These are phyloP conservation scores for Myrmecobius fasciatus DNA, from an alignment of 2,113 vertebrate genomes.

Conservation along the genomic window DNA sequence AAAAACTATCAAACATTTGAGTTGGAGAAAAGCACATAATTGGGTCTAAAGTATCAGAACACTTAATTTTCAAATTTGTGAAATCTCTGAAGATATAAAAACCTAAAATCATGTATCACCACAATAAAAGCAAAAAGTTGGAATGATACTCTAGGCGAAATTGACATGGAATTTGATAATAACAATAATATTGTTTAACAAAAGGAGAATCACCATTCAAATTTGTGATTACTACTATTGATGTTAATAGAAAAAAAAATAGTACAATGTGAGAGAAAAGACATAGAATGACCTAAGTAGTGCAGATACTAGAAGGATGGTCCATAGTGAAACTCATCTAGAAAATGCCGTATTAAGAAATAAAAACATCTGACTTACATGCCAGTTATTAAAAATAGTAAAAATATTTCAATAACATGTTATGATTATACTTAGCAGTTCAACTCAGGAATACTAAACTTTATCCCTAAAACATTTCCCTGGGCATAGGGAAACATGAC, in stretches of 20 bases:
- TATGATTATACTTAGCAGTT: not conserved
- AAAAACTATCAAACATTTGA: not conserved
- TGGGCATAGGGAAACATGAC: not conserved
- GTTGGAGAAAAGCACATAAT: not conserved
- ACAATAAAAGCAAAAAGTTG: not conserved
- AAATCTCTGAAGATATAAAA: not conserved
- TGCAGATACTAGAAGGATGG: not conserved
- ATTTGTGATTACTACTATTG: not conserved
- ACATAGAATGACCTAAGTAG: not conserved
- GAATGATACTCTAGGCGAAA: not conserved
- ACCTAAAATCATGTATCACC: not conserved
- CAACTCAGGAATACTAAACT: not conserved
- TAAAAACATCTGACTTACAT: not conserved
- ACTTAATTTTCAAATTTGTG: not conserved
- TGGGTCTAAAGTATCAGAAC: not conserved
- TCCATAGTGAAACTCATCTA: not conserved
- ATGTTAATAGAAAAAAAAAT: not conserved
- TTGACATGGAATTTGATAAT: not conserved
- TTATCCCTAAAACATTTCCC: not conserved
- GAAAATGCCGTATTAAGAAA: not conserved
- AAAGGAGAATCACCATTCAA: not conserved
- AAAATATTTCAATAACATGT: not conserved
- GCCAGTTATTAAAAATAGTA: not conserved
- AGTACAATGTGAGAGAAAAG: not conserved
- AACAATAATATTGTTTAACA: not conserved